Percentiles rank a stretch among this genome's conserved stretches.
Evolutionary conservation across 2,113 vertebrate genomes (phyloP).

Genomic region (Alouatta palliata): DNA sequence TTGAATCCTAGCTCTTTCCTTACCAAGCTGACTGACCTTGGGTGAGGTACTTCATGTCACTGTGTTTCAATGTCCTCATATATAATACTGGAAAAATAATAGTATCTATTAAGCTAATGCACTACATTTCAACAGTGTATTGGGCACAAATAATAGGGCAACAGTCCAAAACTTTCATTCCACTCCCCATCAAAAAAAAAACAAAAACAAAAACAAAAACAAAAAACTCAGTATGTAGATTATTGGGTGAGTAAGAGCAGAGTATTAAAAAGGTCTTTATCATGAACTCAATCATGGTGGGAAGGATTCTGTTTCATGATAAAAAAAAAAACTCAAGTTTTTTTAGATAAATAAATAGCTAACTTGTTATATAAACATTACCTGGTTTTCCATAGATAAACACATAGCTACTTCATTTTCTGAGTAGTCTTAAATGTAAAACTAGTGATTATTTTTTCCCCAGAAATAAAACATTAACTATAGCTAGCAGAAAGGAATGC

Average conservation of each 20-base stretch:
- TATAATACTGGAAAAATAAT: not conserved
- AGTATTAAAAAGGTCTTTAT: not conserved
- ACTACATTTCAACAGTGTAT: not conserved
- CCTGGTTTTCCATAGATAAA: not conserved
- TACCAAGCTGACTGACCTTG: not conserved
- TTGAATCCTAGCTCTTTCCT: not conserved
- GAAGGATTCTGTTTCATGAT: not conserved
- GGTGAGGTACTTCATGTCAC: not conserved
- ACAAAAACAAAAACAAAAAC: not conserved
- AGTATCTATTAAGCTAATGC: not conserved
- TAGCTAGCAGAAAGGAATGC: slow-evolving; percentile 85
- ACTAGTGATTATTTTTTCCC: slow-evolving; percentile 27
- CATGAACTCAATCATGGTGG: not conserved
- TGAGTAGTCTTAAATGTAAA: not conserved
- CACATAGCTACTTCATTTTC: not conserved
- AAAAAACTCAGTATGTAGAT: not conserved
- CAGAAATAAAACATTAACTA: slow-evolving; percentile 87
- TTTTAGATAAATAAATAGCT: not conserved
- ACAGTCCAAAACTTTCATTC: too few species aligned
- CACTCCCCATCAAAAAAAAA: not conserved
- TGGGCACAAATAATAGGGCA: not conserved
- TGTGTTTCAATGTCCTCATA: not conserved
- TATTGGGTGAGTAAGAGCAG: not conserved
- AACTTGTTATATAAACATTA: not conserved
- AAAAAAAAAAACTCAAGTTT: not conserved